Base-by-base conservation (phyloP, 30 jellyfish, hydroid and myxozoan species). In the Clytia hemisphaerica region DNA sequence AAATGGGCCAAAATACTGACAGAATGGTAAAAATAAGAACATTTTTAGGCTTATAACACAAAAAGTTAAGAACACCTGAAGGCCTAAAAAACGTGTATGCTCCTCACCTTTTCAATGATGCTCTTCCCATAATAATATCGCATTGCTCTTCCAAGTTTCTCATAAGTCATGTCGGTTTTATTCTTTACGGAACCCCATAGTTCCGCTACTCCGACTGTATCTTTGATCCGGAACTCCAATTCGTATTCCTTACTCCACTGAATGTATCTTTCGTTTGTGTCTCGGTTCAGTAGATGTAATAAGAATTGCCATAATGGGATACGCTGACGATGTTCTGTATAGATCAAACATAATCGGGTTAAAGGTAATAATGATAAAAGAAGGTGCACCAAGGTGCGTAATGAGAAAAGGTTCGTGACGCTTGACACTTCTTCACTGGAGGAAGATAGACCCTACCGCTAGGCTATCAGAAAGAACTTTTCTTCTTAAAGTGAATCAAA, bases 291-390 rank as follows among this genome's bases (percentile, higher is more conserved):
- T 60, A 91, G 51, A 19, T 83, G 95, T 24, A 91, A 79, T 27
- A 91, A 78, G 59, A 91, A 91, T 49, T 87, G 91, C 99, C 99
- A 91, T 38, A 91, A 53, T 1, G 95, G 99, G 36, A 91, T 78
- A 50, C 99, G 48, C 74, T 73, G 72, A n/a, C 99, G 93, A 54
- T 91, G 99, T 44, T 83, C 99, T 91, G 83, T 37, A 29, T 51
- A 24, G 46, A 38, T n/a, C n/a, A n/a, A n/a, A n/a, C n/a, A n/a
- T n/a, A n/a, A n/a, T n/a, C n/a, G n/a, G n/a, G n/a, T n/a, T n/a
- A n/a, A n/a, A n/a, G n/a, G n/a, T n/a, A n/a, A n/a, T n/a, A n/a
- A n/a, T n/a, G n/a, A n/a, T n/a, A n/a, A n/a, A n/a, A n/a, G n/a
- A n/a, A n/a, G n/a, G n/a, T n/a, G n/a, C n/a, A n/a, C n/a, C n/a